Evolutionary conservation across 2,113 vertebrate species (phyloP), one percentile per base, ranked within the genome.

Genomic region (Hepsetus odoe): DNA sequence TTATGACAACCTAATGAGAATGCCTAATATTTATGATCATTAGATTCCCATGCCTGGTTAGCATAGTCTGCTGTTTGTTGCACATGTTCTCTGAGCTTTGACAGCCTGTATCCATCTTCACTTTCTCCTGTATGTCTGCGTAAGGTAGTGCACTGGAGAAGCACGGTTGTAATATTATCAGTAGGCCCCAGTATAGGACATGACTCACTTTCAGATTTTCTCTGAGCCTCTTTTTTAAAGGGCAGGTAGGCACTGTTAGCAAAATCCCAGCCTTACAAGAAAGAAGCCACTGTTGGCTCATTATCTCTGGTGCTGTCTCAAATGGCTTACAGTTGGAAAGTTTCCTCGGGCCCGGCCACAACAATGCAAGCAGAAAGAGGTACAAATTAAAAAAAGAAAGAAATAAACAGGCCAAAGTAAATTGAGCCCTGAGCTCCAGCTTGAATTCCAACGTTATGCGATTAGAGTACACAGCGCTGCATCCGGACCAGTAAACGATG

Each of bases 331-430:
- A 35, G 32, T 40, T 42, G n/a, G 20, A 65, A 62, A 72, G 59
- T 74, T 56, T 81, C 79, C 16, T 79, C 18, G 30, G 73, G 30
- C 58, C 42, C 35, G 28, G 61, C 73, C 26, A 49, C 75, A 78
- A 67, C 46, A 30, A 56, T 28, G 32, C 62, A 13, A 40, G 46
- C 81, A 77, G 33, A 77, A 79, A 80, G 76, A 77, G 7, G 4
- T 81, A 64, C 24, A 38, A 68, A 76, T 44, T 72, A 46, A 76
- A 80, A 32, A 79, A 82, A 81, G 67, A 85, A 85, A 84, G 22
- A 62, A 73, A 81, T 16, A 53, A 74, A 68, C 55, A 53, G 62
- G 33, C 35, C 11, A 4, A 40, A 56, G 33, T 76, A 24, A 66
- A 33, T 51, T 14, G 51, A 61, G 58, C 53, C 30, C 62, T 56